Base-by-base conservation (phyloP, 1,140 invertebrate genomes). In the Battus philenor region DNA sequence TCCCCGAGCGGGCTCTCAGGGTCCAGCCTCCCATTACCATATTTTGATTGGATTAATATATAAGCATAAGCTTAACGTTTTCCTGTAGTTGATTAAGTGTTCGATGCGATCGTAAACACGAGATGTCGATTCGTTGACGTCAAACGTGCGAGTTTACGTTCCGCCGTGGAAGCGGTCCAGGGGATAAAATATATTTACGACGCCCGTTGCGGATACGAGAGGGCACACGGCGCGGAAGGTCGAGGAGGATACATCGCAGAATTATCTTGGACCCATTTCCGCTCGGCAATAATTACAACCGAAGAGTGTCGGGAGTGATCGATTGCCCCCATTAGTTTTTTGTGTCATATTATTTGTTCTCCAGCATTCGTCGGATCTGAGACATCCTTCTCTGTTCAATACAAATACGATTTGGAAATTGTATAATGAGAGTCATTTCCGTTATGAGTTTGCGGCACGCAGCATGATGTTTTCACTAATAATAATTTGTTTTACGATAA, bases 21-120 rank as follows among this genome's bases (percentile, higher is more conserved):
- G 41, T 41, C 47, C 54, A 44, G 24, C 17, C 27, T 17, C 41
- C 32, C 39, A 83, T 81, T 78, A 75, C 56, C 80, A 80, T 75
- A 81, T 73, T 77, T 72, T 78, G 72, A 81, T 80, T 78, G 66
- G 56, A 59, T 60, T 69, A 68, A 77, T 65, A 69, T 73, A 75
- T 61, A 60, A 58, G 59, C 55, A 47, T 45, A 55, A 44, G 61
- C 56, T 65, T 65, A 69, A 73, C 64, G 70, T 76, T 61, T 70
- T 72, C 64, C 68, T 70, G 58, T 56, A 53, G 54, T 59, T 65
- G 68, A 74, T 70, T 67, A 72, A 74, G 60, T 74, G 63, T 67
- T 70, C 55, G 47, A 57, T 51, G 50, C 41, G 50, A 48, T 64
- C 67, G 55, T 73, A 75, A 76, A 79, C 70, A 73, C 56, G 41